A percentile compares a stretch with the other conserved stretches of the same genome.
Evolutionary conservation across 2,888 invertebrate genomes (phyloP).

Genomic region (Ophraella communa): DNA sequence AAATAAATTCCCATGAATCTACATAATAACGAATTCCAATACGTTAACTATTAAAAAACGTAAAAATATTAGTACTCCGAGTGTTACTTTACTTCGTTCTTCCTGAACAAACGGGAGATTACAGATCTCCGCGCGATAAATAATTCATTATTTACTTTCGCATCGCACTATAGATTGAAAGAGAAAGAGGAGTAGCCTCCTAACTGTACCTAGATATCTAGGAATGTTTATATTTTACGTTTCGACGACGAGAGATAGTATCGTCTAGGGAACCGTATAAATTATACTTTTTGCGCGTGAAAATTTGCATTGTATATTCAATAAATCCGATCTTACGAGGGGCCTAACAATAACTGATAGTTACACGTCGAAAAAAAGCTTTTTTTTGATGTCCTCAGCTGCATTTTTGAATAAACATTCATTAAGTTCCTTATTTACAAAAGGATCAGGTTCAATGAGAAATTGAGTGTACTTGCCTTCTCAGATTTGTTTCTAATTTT

Average conservation of each 20-base stretch:
- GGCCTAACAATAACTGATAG: not conserved
- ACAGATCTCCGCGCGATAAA: constrained; percentile 9
- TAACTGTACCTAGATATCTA: constrained; percentile 18
- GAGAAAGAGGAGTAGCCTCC: not conserved
- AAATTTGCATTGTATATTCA: constrained; percentile 16
- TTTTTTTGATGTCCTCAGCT: not conserved
- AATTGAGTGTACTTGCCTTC: no score
- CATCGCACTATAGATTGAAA: not conserved
- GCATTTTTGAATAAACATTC: no score
- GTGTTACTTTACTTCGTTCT: constrained; percentile 4
- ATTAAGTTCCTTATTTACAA: no score
- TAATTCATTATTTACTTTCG: constrained; percentile 16
- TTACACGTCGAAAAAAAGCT: not conserved
- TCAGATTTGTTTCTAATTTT: no score
- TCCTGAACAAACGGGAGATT: constrained; percentile 4
- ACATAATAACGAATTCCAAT: not conserved
- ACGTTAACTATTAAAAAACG: not conserved
- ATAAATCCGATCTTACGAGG: not conserved
- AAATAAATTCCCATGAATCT: constrained; percentile 1
- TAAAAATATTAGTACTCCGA: not conserved
- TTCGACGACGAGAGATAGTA: constrained; percentile 31
- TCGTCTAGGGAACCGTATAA: constrained; percentile 27
- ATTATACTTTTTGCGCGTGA: constrained; percentile 22
- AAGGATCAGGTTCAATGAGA: no score
- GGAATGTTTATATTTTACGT: constrained; percentile 25